Evolutionary conservation across 2,888 invertebrate genomes (phyloP), one percentile per base, ranked within the genome.

Genomic region (Ethmia dodecea): DNA sequence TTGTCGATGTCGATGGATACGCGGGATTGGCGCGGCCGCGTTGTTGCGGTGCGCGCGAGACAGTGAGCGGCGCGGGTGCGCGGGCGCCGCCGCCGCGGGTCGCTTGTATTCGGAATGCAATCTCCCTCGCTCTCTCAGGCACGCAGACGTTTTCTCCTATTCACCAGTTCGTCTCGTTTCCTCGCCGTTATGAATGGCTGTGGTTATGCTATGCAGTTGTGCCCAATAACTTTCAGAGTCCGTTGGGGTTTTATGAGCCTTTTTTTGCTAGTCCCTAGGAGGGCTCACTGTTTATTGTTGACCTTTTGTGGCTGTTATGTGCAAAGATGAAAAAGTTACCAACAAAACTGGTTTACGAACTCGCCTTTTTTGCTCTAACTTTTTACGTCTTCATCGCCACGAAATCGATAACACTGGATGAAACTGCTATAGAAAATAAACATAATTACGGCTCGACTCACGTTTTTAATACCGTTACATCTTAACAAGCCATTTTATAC

Each of bases 111-210:
- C 50, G 80, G 83, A 81, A 84, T 83, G 81, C 84, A 80, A 80
- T 81, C 79, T 78, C 71, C 69, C 75, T 81, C 63, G 67, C 81
- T 80, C 80, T 76, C 74, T 80, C 80, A 58, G 60, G 53, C 75
- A 67, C 58, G 63, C 58, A 49, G 54, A 37, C 57, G 64, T 64
- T 72, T 81, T 80, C 74, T 71, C 73, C 57, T 50, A 59, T 60
- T 59, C 52, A 44, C 42, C 47, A 47, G 45, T 54, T 42, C 59
- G 60, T 77, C 77, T 73, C 73, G 60, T 71, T 76, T 69, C 61
- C 66, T 70, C 78, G 46, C 60, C 55, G 55, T 66, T 69, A 77
- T 80, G 76, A 81, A 83, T 81, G 78, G 69, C 55, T 56, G 62
- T 47, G 46, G 49, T 64, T 67, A 56, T 67, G 63, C 55, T 61